Evolutionary conservation across 2,797 vertebrate genomes (phyloP).

Genomic region (Helarctos malayanus): DNA sequence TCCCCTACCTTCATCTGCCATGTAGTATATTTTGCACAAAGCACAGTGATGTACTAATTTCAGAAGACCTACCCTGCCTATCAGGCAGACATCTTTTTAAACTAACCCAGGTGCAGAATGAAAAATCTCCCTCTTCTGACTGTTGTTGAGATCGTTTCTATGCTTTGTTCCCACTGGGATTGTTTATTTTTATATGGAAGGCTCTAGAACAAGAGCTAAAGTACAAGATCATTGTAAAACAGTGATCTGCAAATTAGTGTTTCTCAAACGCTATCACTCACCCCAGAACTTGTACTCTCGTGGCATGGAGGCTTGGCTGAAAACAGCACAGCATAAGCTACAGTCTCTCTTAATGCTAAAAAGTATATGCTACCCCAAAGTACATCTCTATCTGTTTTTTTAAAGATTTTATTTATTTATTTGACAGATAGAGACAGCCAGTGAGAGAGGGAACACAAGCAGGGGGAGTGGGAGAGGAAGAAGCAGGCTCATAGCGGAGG

Average conservation of each 20-base stretch:
- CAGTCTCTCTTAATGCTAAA: not conserved
- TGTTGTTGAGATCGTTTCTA: not conserved
- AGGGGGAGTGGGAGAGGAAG: too few relatives aligned
- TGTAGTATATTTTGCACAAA: not conserved
- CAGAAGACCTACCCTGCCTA: not conserved
- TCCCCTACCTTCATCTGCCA: not conserved
- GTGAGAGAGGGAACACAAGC: too few relatives aligned
- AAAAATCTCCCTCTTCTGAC: not conserved
- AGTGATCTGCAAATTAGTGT: not conserved
- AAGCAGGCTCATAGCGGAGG: too few relatives aligned
- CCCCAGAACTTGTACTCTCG: not conserved
- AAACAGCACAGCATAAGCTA: not conserved
- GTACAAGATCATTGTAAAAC: not conserved
- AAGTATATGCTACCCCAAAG: not conserved
- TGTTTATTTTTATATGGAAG: slow-evolving; percentile 36
- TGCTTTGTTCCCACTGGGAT: not conserved
- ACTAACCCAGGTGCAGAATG: not conserved
- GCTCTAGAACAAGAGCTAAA: not conserved
- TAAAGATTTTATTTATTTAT: too few relatives aligned
- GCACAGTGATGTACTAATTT: not conserved
- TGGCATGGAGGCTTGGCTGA: not conserved
- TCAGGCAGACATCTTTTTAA: not conserved
- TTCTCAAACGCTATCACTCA: not conserved
- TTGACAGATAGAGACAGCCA: too few relatives aligned
- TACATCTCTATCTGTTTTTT: not conserved